Evolutionary conservation across 2,113 vertebrate species (phyloP), one percentile per base, ranked within the genome.

Genomic region (Pterocles burchelli): DNA sequence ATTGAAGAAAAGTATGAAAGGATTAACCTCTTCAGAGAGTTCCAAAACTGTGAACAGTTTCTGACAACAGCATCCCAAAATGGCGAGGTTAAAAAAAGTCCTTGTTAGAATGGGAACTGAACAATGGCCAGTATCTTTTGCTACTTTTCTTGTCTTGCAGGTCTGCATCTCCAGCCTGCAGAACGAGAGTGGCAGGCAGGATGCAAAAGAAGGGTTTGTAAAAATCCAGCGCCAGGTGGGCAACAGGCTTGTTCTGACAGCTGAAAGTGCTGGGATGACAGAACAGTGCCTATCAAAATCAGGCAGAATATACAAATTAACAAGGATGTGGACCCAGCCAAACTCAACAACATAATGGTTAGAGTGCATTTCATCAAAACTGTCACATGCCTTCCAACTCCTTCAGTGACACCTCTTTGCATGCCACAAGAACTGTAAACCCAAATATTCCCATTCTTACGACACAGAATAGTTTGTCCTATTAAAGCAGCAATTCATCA

Each of bases 1-100:
- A 66, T 2, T 79, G 71, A 91, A 85, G 73, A 82, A 71, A 88
- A 86, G 17, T 82, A 79, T 36, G 34, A 85, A 89, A 89, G 48
- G 24, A 79, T 89, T 93, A 75, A 91, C 38, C 61, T 84, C 71
- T 79, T 34, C 41, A 73, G 41, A 59, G 49, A 45, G 49, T 82
- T 85, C 18, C 49, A 82, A 82, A 52, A 75, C 45, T 65, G 11
- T 31, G 34, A 88, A 94, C 41, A 61, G 51, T 48, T 93, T 82
- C 78, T 85, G 78, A 91, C 58, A 90, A 83, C 8, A 88, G 36
- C 19, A 68, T 73, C 15, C 54, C n/a, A 90, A 93, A 96, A 93
- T 26, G 73, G 15, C 3, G 1, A 87, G n/a, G 46, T 86, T 28
- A 70, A 85, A 85, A 87, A 45, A 75, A 43, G n/a, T 48, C 54